Evolutionary conservation across 2,113 vertebrate genomes (phyloP), one percentile per base, ranked within the genome.

Genomic region (Perca schrenkii): DNA sequence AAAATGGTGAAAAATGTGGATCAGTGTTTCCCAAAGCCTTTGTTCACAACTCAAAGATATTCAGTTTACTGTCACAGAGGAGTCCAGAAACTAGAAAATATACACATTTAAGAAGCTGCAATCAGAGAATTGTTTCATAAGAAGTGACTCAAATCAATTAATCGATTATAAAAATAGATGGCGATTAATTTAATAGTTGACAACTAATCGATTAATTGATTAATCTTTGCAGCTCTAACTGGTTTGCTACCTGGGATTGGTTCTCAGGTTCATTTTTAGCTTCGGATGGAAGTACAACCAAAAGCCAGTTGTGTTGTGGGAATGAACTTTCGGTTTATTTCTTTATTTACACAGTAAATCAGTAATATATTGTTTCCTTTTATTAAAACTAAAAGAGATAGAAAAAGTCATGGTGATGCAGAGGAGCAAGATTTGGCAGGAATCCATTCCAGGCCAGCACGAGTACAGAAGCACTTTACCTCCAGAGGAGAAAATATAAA

Each of bases 401-500:
- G 40, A 46, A 28, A 54, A 50, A 57, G 22, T 31, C 4, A 77
- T 61, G 34, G 54, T 78, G 54, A 58, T 11, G n/a, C 5, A 34
- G 63, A 40, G 71, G 69, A 75, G 61, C 61, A 79, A 60, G 53
- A 40, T 50, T 60, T 75, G 66, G 72, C 57, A 80, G 85, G 66
- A 81, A 73, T 84, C 66, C 61, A 69, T 72, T 64, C 6, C 14
- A 34, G 52, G 71, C 74, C 83, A 71, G 75, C 43, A 6, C 74
- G 74, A 73, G 69, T 47, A 62, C 54, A 67, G 67, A 74, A 13
- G 74, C 28, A 1, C 47, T 90, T 68, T 77, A 36, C 53, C 75
- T 82, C 77, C 72, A 61, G n/a, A 31, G 70, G 4, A 61, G 64
- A 69, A 17, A 66, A 73, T 74, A 84, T 76, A 82, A 88, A 82